Conservation (phyloP, 2,113 vertebrate species). For the Passerina amoena region DNA sequence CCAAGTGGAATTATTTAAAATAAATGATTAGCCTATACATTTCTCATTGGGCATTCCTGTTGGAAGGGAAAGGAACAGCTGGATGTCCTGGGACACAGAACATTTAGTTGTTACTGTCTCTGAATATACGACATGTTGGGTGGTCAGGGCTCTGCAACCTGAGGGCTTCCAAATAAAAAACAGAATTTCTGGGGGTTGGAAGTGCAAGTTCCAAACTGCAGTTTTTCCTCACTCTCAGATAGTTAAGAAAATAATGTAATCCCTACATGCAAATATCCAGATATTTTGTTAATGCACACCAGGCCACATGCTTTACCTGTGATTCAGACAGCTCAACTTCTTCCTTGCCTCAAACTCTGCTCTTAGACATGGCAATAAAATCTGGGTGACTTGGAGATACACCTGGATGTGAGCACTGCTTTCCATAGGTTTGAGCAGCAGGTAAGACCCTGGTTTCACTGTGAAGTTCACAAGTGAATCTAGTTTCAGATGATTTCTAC, state of each 20-base stretch:
- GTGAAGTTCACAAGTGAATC: neutral
- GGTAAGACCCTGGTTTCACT: neutral
- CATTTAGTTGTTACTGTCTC: neutral
- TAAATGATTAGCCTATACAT: neutral
- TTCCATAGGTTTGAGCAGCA: neutral
- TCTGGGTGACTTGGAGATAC: neutral
- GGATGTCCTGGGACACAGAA: neutral
- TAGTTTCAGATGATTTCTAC: neutral
- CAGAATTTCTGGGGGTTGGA: rapidly evolving
- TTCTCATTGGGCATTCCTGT: neutral
- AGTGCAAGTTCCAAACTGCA: neutral
- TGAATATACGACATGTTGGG: neutral
- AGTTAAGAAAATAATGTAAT: neutral
- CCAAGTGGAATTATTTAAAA: neutral
- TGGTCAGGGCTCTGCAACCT: neutral
- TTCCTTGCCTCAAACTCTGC: neutral
- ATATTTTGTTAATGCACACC: neutral
- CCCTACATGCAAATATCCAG: neutral
- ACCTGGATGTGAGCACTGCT: neutral
- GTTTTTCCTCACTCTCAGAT: neutral
- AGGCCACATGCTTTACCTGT: neutral
- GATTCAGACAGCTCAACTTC: neutral
- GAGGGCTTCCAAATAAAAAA: neutral
- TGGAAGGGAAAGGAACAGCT: neutral
- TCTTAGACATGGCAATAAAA: neutral